Evolutionary conservation across 2,113 vertebrate species (phyloP), one percentile per base, ranked within the genome.

Genomic region (Micromys minutus): DNA sequence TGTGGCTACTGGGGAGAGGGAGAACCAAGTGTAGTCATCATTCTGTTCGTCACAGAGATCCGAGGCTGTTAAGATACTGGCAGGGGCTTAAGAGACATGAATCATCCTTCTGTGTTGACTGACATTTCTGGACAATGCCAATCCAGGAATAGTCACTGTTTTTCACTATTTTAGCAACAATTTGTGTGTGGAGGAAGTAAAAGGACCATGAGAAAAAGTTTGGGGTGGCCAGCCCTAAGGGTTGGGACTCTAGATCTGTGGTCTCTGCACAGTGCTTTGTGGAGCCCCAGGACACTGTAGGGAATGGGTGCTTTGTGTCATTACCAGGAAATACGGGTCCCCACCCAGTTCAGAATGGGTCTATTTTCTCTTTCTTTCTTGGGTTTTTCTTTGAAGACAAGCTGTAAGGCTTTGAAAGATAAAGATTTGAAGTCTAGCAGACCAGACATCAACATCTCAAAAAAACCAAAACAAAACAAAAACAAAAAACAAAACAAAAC

Each of bases 381-480:
- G 17, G 24, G 26, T 87, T 84, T 87, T 97, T 74, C 91, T 85
- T 80, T 84, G 74, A 7, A 39, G 65, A 88, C 92, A 88, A 42
- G 16, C 74, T 75, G 84, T 26, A 22, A 29, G 71, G 57, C 69
- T 94, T 95, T 76, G n/a, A 96, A 89, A 85, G 93, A 91, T 1
- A 63, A 90, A 87, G 0, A 76, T 34, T 52, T 84, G 50, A 77
- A 72, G 19, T 91, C 22, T 8, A 26, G 29, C 29, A 72, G 67
- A 83, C 24, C 50, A 67, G 26, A 69, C n/a, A n/a, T 26, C 45
- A 89, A 83, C 67, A 83, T 95, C 47, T 83, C 57, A 61, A 26
- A 83, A 8, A 61, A 55, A 15, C n/a, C n/a, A 17, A 36, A 52
- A 11, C 19, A 36, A 10, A 34, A 77, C 31, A 77, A 26, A 76